Evolutionary conservation across 2,888 invertebrate species (phyloP).

Genomic region (Drosophila siamana): DNA sequence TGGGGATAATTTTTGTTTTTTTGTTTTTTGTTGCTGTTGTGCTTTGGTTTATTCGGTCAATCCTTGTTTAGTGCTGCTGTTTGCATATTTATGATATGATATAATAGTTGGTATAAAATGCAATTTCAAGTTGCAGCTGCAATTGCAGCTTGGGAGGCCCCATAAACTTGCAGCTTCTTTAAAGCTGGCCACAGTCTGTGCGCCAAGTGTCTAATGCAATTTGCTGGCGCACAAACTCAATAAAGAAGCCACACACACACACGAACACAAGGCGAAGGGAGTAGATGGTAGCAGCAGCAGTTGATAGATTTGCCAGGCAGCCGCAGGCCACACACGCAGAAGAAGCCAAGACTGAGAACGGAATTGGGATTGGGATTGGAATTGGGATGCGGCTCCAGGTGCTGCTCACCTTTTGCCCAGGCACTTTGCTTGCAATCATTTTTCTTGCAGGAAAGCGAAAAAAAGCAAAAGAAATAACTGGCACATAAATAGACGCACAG

Average conservation of each 20-base stretch:
- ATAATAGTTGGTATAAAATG: slow-evolving; percentile 52
- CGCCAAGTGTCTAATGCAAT: slow-evolving; percentile 77
- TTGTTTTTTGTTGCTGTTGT: no score
- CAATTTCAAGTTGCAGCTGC: slow-evolving; percentile 59
- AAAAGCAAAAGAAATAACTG: slow-evolving; percentile 11
- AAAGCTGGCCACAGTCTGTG: slow-evolving; percentile 48
- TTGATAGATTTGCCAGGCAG: slow-evolving; percentile 72
- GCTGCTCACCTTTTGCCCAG: slow-evolving; percentile 65
- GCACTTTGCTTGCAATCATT: slow-evolving; percentile 73
- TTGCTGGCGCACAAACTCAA: slow-evolving; percentile 74
- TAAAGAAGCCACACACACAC: slow-evolving; percentile 53
- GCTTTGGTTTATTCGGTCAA: background rate
- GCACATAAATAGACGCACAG: slow-evolving; percentile 29
- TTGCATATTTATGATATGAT: slow-evolving; percentile 51
- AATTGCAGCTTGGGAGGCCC: slow-evolving; percentile 28
- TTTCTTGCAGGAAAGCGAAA: slow-evolving; percentile 60
- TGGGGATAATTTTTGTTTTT: background rate
- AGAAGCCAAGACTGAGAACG: slow-evolving; percentile 2
- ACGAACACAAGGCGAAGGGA: background rate
- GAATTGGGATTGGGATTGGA: background rate
- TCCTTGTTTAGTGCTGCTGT: background rate
- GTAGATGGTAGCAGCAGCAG: slow-evolving; percentile 43
- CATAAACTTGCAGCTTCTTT: slow-evolving; percentile 26
- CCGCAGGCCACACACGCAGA: slow-evolving; percentile 72
- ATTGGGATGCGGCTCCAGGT: slow-evolving; percentile 15